A percentile compares a stretch with the other conserved stretches of the same genome.
These are phyloP conservation scores for Onychorhynchus coronatus DNA, from an alignment of 2,113 vertebrate species.

Conservation along the genomic window DNA sequence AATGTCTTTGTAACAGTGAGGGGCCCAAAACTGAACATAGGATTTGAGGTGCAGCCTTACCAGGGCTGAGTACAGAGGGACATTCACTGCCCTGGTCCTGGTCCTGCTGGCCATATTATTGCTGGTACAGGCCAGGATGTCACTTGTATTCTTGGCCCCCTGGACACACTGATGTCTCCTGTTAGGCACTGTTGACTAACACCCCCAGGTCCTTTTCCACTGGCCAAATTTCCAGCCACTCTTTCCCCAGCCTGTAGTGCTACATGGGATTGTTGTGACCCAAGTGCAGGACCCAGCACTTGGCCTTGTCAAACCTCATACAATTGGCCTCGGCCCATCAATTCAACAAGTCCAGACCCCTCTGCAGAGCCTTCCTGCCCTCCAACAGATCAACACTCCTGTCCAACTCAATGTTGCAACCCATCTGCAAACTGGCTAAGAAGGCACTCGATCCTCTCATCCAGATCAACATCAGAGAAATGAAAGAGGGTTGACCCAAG, in stretches of 20 bases:
- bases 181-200: background rate
- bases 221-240: rapidly evolving
- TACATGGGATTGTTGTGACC: background rate
- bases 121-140: background rate
- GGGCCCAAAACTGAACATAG: background rate
- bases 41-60: background rate
- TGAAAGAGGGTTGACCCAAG: background rate
- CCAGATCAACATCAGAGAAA: background rate
- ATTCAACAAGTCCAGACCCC: background rate
- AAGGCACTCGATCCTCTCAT: rapidly evolving
- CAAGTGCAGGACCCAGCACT: rapidly evolving
- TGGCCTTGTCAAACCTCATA: background rate
- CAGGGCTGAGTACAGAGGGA: background rate
- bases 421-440: rapidly evolving
- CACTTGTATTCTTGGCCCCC: background rate
- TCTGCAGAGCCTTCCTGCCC: rapidly evolving
- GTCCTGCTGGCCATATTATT: background rate
- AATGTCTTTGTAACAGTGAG: background rate
- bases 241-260: rapidly evolving
- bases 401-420: background rate
- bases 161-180: rapidly evolving
- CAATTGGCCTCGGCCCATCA: rapidly evolving
- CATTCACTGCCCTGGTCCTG: background rate
- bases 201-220: background rate
- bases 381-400: background rate